A percentile compares a stretch with the other conserved stretches of the same genome.
phyloP scores from a whole-genome alignment of 2,113 vertebrate species.

The Podiceps cristatus region DNA sequence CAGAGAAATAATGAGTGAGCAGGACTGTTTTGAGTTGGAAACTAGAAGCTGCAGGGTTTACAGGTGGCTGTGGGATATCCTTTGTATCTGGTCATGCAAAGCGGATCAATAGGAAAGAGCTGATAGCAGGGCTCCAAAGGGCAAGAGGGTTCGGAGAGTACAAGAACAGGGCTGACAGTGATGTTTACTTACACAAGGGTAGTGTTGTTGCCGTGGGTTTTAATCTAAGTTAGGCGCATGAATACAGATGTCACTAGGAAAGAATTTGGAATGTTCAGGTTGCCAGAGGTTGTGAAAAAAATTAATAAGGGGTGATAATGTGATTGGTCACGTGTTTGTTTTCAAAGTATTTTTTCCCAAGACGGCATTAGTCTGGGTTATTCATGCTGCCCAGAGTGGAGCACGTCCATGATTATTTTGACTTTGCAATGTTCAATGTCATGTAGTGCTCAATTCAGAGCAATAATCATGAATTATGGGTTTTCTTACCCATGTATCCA shows the following conservation, averaged over 20 bases:
- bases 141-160: not conserved
- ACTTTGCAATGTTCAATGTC: not conserved
- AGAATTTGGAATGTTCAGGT: constrained; percentile 41
- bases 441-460: not conserved
- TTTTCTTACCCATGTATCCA: not conserved
- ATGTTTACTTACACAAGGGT: not conserved
- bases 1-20: not conserved
- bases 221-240: not conserved
- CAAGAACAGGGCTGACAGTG: not conserved
- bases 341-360: constrained; percentile 38
- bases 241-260: constrained; percentile 50
- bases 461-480: not conserved
- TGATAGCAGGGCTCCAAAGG: not conserved
- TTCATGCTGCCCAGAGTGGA: not conserved
- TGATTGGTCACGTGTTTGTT: constrained; percentile 43
- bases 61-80: not conserved
- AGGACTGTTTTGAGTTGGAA: not conserved
- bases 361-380: not conserved
- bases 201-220: not conserved
- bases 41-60: not conserved
- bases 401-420: not conserved
- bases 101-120: not conserved
- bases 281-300: constrained; percentile 53
- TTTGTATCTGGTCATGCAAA: not conserved
- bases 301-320: constrained; percentile 39